These are phyloP conservation scores for Channallabes apus DNA, from an alignment of 2,797 vertebrate genomes.

Conservation along the genomic window DNA sequence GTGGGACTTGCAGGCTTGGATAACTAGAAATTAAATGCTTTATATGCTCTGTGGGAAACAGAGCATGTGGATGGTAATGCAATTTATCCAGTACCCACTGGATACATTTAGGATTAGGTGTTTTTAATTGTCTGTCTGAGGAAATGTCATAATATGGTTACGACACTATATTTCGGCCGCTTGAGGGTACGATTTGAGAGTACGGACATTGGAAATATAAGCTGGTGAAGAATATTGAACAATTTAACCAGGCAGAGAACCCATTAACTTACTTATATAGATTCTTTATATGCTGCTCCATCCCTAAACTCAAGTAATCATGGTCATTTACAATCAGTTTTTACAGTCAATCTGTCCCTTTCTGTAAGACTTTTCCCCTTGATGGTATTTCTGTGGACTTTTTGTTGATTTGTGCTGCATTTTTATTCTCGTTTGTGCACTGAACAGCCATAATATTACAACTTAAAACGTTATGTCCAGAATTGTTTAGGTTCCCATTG, in stretches of 20 bases:
- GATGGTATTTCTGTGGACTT: background rate
- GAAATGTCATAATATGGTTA: conserved; percentile 31
- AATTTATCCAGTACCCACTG: conserved; percentile 27
- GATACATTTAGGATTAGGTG: conserved; percentile 29
- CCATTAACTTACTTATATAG: background rate
- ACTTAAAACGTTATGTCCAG: too few relatives aligned
- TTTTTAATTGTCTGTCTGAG: conserved; percentile 24
- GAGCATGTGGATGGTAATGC: conserved; percentile 2
- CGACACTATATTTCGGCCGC: conserved; percentile 20
- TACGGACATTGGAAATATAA: background rate
- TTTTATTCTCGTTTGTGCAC: background rate
- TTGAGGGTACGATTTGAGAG: conserved; percentile 11
- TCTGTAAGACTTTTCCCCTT: background rate
- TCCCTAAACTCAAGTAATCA: conserved; percentile 4
- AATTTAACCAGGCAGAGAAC: background rate
- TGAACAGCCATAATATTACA: too few relatives aligned
- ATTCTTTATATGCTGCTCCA: conserved; percentile 21
- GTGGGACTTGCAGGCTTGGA: background rate
- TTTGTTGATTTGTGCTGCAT: background rate
- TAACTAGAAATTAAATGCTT: conserved; percentile 33
- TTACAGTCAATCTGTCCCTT: conserved; percentile 1
- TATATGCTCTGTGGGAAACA: conserved; percentile 24
- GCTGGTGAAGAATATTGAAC: background rate
- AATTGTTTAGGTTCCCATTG: too few relatives aligned
- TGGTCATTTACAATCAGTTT: conserved; percentile 14